phyloP scores from a whole-genome alignment of 2,888 invertebrate species.

The Carterocephalus palaemon region DNA sequence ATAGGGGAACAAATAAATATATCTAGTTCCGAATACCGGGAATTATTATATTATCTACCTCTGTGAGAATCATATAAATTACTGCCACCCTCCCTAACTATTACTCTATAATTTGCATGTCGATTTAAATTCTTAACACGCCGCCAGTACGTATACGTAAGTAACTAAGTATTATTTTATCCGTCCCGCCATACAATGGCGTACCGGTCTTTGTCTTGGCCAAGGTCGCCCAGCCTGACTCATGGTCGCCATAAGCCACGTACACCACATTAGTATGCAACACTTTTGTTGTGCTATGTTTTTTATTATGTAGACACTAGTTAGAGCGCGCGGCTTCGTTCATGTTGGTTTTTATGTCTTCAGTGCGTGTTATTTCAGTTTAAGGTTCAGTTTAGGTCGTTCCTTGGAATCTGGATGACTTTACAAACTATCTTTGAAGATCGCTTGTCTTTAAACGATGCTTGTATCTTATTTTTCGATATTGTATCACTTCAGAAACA shows the following conservation, averaged over 20 bases:
- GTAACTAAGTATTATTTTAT: slow-evolving; percentile 66
- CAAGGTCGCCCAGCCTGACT: slow-evolving; percentile 58
- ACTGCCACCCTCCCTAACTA: slow-evolving; percentile 45
- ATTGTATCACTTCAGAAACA: too few relatives aligned
- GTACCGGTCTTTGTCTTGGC: slow-evolving; percentile 69
- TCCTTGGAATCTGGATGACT: too few relatives aligned
- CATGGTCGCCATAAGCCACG: slow-evolving; percentile 31
- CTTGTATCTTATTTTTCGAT: too few relatives aligned
- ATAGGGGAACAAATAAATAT: too few relatives aligned
- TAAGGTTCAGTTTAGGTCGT: too few relatives aligned
- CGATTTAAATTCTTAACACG: slow-evolving; percentile 53
- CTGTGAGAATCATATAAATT: slow-evolving; percentile 35
- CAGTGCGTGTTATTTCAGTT: too few relatives aligned
- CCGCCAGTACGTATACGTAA: slow-evolving; percentile 49
- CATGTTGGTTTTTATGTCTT: too few relatives aligned
- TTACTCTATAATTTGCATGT: slow-evolving; percentile 38
- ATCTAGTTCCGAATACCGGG: too few relatives aligned
- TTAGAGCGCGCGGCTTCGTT: too few relatives aligned
- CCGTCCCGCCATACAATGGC: slow-evolving; percentile 53
- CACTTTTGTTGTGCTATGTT: slow-evolving; percentile 16
- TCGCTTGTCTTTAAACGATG: too few relatives aligned
- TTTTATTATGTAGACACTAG: slow-evolving; percentile 7
- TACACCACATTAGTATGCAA: slow-evolving; percentile 16
- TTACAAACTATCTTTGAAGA: too few relatives aligned
- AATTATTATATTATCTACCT: too few relatives aligned